Evolutionary conservation across 2,797 vertebrate species (phyloP).

Genomic region (Epinephelus malabaricus): DNA sequence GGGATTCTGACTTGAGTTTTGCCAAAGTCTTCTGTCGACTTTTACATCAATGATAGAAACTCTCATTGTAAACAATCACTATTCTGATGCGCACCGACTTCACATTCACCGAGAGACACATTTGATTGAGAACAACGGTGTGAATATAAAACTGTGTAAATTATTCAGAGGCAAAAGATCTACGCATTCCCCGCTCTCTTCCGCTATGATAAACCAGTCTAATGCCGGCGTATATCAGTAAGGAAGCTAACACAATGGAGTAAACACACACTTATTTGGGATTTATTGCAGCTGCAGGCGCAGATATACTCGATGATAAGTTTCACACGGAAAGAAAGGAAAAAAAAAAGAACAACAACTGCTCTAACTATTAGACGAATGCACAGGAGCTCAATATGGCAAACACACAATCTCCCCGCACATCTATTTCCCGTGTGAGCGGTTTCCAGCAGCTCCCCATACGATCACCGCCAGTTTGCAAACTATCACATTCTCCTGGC

Average conservation of each 20-base stretch:
- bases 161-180: constrained; percentile 31
- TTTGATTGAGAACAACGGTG: constrained; percentile 29
- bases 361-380: constrained; percentile 54
- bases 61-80: constrained; percentile 12
- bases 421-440: constrained; percentile 58
- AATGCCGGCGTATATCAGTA: constrained; percentile 16
- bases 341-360: constrained; percentile 27
- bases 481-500: constrained; percentile 56
- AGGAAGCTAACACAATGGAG: constrained; percentile 33
- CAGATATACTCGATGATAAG: constrained; percentile 28
- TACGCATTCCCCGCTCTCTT: not conserved
- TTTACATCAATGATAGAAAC: constrained; percentile 34
- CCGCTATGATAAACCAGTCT: constrained; percentile 22
- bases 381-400: constrained; percentile 50
- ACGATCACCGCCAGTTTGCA: constrained; percentile 49
- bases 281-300: constrained; percentile 55
- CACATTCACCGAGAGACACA: not conserved
- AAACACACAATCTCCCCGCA: constrained; percentile 23
- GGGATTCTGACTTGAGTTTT: constrained; percentile 11
- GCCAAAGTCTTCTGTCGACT: constrained; percentile 3
- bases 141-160: constrained; percentile 37
- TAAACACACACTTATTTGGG: constrained; percentile 41
- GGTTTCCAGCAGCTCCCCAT: constrained; percentile 37
- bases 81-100: constrained; percentile 7
- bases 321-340: constrained; percentile 26